Evolutionary conservation across 2,888 invertebrate genomes (phyloP).

Genomic region (Sarcophaga rosellei): DNA sequence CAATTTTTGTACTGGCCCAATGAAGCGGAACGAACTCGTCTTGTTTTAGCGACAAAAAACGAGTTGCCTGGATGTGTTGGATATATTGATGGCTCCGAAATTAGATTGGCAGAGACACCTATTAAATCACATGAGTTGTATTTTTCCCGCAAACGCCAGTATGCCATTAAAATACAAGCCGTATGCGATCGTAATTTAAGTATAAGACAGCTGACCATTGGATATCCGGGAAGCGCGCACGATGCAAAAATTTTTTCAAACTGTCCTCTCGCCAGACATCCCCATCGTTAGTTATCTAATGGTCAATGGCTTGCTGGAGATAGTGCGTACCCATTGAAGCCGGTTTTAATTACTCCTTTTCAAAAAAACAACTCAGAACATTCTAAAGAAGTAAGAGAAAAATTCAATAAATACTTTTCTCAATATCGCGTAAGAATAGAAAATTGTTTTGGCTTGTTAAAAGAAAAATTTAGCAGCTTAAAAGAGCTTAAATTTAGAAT

Average conservation of each 20-base stretch:
- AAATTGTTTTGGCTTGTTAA: too few species aligned
- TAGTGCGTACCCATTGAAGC: conserved; percentile 44
- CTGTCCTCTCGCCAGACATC: conserved; percentile 39
- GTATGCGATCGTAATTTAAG: conserved; percentile 52
- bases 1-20: conserved; percentile 49
- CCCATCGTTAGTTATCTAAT: conserved; percentile 20
- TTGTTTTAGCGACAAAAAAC: conserved; percentile 36
- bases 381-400: conserved; percentile 19
- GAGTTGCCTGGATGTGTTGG: conserved; percentile 61
- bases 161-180: conserved; percentile 53
- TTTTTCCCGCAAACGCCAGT: conserved; percentile 57
- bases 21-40: conserved; percentile 34
- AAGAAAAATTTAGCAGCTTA: neutral
- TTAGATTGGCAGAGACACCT: conserved; percentile 57
- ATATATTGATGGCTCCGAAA: conserved; percentile 61
- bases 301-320: conserved; percentile 50
- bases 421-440: conserved; percentile 7
- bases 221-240: too few species aligned
- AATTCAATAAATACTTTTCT: conserved; percentile 14
- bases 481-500: neutral
- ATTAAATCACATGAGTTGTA: conserved; percentile 32
- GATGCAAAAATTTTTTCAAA: too few species aligned
- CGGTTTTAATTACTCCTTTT: conserved; percentile 46
- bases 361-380: too few species aligned
- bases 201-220: conserved; percentile 49